phyloP scores from a whole-genome alignment of 1,140 invertebrate species.

The Conopomorpha cramerella region DNA sequence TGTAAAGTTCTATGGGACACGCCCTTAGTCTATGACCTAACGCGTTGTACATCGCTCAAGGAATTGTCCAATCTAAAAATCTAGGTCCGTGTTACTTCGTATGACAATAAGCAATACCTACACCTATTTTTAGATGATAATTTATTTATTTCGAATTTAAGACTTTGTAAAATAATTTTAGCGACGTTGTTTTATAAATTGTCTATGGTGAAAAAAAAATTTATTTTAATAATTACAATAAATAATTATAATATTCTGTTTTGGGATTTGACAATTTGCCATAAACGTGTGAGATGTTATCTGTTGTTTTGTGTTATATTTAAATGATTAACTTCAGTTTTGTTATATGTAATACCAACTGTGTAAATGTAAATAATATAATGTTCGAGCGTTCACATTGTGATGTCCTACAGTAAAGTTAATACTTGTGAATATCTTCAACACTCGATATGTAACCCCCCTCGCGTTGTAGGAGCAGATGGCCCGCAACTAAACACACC shows the following conservation, averaged over 20 bases:
- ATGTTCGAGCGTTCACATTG: conserved; percentile 23
- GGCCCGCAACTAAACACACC: too few relatives aligned
- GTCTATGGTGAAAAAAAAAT: conserved; percentile 24
- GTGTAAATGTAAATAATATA: conserved; percentile 44
- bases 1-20: background rate
- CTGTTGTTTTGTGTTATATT: conserved; percentile 41
- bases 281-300: conserved; percentile 49
- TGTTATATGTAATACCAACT: conserved; percentile 19
- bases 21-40: background rate
- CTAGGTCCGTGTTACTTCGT: conserved; percentile 11
- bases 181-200: conserved; percentile 52
- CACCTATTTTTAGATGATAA: conserved; percentile 34
- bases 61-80: background rate
- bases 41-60: background rate
- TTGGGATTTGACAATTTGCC: conserved; percentile 42
- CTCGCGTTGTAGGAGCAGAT: too few relatives aligned
- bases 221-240: background rate
- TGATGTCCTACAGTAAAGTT: too few relatives aligned
- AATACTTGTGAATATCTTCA: too few relatives aligned
- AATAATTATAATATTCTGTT: conserved; percentile 28
- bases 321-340: conserved; percentile 22
- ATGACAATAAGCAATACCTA: conserved; percentile 54
- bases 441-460: too few relatives aligned
- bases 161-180: conserved; percentile 48
- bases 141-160: conserved; percentile 57